A percentile compares a stretch with the other conserved stretches of the same genome.
Evolutionary conservation across 2,797 vertebrate genomes (phyloP).

Genomic region (Pachyuromys duprasi): DNA sequence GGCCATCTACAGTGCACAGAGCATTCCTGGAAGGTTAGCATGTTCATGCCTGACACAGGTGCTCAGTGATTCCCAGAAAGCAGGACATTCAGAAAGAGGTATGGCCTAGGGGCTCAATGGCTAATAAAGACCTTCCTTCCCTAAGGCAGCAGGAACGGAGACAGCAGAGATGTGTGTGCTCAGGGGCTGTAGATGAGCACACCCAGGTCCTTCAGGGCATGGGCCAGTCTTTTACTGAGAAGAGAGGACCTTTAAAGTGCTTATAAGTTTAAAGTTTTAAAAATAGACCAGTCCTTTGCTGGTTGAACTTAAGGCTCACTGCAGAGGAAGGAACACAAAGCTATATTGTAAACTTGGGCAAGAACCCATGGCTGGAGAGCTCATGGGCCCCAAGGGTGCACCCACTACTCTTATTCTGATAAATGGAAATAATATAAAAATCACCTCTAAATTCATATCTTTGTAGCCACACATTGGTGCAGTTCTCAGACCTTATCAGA

Average conservation of each 20-base stretch:
- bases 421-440: neutral
- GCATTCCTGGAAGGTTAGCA: neutral
- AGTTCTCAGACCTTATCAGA: neutral
- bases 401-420: neutral
- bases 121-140: neutral
- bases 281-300: neutral
- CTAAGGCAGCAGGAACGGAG: neutral
- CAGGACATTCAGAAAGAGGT: neutral
- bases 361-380: neutral
- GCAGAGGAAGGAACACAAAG: neutral
- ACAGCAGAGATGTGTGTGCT: neutral
- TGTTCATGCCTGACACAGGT: neutral
- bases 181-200: too few species aligned
- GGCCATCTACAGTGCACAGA: neutral
- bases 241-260: neutral
- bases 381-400: neutral
- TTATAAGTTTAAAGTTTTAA: neutral
- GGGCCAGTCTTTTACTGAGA: neutral
- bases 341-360: neutral
- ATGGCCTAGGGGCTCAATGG: neutral
- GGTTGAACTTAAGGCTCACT: neutral
- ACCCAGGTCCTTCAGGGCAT: neutral
- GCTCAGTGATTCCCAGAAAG: neutral
- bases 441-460: neutral
- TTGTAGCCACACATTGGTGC: neutral